Evolutionary conservation across 2,888 invertebrate species (phyloP).

Genomic region (Callyntrura guangdongensis): DNA sequence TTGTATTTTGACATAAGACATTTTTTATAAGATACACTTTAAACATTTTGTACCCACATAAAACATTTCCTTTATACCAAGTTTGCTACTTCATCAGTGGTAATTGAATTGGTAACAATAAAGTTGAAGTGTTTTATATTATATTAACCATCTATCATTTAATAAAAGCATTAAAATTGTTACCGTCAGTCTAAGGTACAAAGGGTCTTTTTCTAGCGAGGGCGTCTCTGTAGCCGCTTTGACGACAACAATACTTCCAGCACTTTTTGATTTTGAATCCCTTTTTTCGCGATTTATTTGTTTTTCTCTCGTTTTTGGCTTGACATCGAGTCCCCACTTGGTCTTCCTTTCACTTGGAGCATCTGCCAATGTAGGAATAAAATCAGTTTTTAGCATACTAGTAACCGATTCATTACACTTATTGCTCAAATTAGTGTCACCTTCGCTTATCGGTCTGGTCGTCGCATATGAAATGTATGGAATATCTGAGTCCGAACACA

Average conservation of each 20-base stretch:
- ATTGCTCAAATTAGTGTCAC: constrained; percentile 86
- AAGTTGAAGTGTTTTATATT: no score
- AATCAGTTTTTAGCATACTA: background rate
- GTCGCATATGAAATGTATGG: constrained; percentile 97
- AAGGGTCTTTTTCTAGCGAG: constrained; percentile 91
- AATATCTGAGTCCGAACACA: constrained; percentile 95
- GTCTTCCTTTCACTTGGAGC: constrained; percentile 77
- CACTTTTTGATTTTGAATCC: constrained; percentile 86
- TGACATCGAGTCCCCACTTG: constrained; percentile 85
- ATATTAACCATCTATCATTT: no score
- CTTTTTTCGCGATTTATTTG: constrained; percentile 85
- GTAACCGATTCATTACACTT: background rate
- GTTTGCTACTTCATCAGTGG: no score
- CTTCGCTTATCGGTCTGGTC: constrained; percentile 93
- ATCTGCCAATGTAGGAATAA: background rate
- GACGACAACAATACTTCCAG: constrained; percentile 92
- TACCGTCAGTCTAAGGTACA: constrained; percentile 90
- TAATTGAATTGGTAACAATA: no score
- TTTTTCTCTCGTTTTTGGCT: constrained; percentile 85
- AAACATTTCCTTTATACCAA: no score
- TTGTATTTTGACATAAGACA: no score
- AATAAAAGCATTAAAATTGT: no score
- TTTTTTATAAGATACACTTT: no score
- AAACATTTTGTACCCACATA: no score
- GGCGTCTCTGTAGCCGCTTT: constrained; percentile 90